Percentiles rank a stretch among this genome's conserved stretches.
phyloP scores from a whole-genome alignment of 2,797 vertebrate species.

The Staurois parvus region DNA sequence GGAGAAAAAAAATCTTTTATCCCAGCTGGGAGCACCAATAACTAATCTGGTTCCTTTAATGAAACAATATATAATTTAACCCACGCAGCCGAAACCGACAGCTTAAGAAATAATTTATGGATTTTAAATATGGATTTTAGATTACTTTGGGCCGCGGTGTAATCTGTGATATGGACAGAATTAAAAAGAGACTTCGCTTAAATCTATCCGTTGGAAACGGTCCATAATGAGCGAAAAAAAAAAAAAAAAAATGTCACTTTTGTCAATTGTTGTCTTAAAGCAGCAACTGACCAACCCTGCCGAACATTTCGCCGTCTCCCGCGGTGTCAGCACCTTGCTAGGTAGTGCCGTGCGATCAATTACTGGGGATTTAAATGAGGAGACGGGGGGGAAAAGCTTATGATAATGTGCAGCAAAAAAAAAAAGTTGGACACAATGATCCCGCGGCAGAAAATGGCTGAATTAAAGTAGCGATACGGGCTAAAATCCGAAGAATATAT shows the following conservation, averaged over 20 bases:
- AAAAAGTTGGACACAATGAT: slow-evolving; percentile 18
- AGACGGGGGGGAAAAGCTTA: slow-evolving; percentile 38
- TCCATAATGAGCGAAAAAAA: slow-evolving; percentile 57
- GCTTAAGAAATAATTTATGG: slow-evolving; percentile 74
- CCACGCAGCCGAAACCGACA: slow-evolving; percentile 67
- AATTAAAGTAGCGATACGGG: not conserved
- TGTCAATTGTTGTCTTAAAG: slow-evolving; percentile 37
- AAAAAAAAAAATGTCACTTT: not conserved
- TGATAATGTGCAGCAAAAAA: slow-evolving; percentile 28
- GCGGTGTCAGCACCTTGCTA: slow-evolving; percentile 34
- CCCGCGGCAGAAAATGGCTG: not conserved
- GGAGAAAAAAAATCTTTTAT: no score
- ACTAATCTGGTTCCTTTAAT: slow-evolving; percentile 74
- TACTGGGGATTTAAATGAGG: slow-evolving; percentile 46
- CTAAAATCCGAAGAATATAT: no score
- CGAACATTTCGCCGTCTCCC: slow-evolving; percentile 33
- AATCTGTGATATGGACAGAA: slow-evolving; percentile 63
- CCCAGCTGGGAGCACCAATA: no score
- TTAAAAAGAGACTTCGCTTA: slow-evolving; percentile 52
- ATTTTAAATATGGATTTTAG: slow-evolving; percentile 66
- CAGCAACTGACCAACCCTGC: not conserved
- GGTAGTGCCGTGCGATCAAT: slow-evolving; percentile 44
- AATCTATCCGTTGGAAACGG: slow-evolving; percentile 55
- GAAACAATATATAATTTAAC: slow-evolving; percentile 78
- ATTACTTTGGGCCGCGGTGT: slow-evolving; percentile 66